Evolutionary conservation across 92 coral and sea anemone genomes (phyloP).

Genomic region (Paragorgia papillata): DNA sequence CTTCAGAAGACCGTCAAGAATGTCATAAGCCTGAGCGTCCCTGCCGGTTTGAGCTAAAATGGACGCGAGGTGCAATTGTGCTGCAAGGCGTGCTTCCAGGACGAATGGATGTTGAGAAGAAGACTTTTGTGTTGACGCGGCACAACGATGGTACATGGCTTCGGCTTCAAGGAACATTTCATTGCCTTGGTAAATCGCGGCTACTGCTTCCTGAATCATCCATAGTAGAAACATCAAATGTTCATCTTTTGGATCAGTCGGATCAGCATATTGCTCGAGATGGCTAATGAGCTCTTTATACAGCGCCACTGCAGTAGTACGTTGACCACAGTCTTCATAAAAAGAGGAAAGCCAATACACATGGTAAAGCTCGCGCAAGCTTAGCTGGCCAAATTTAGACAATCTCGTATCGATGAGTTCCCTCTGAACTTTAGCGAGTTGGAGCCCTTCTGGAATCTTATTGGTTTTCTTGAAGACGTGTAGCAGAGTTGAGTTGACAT

Average conservation of each 20-base stretch:
- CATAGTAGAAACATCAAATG: slow-evolving; percentile 8
- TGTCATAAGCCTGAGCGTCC: slow-evolving; percentile 6
- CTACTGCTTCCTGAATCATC: slow-evolving; percentile 3
- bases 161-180: slow-evolving; percentile 31
- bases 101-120: slow-evolving; percentile 23
- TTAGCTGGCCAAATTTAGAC: slow-evolving; percentile 3
- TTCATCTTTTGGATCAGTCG: slow-evolving; percentile 16
- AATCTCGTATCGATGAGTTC: neutral
- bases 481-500: slow-evolving; percentile 37
- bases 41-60: slow-evolving; percentile 16
- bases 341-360: slow-evolving; percentile 13
- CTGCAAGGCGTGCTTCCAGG: neutral
- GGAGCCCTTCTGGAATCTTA: slow-evolving; percentile 22
- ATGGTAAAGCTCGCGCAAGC: neutral
- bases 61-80: slow-evolving; percentile 7
- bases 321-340: slow-evolving; percentile 25
- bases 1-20: slow-evolving; percentile 16
- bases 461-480: too few species aligned
- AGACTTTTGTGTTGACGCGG: slow-evolving; percentile 10
- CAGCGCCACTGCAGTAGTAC: slow-evolving; percentile 23
- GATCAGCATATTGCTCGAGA: slow-evolving; percentile 23
- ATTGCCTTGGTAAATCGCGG: slow-evolving; percentile 2
- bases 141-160: slow-evolving; percentile 31
- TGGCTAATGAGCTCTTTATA: slow-evolving; percentile 9
- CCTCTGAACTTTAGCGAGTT: slow-evolving; percentile 25